Evolutionary conservation across 2,113 vertebrate species (phyloP), one percentile per base, ranked within the genome.

Genomic region (Epinephelus cyanopodus): DNA sequence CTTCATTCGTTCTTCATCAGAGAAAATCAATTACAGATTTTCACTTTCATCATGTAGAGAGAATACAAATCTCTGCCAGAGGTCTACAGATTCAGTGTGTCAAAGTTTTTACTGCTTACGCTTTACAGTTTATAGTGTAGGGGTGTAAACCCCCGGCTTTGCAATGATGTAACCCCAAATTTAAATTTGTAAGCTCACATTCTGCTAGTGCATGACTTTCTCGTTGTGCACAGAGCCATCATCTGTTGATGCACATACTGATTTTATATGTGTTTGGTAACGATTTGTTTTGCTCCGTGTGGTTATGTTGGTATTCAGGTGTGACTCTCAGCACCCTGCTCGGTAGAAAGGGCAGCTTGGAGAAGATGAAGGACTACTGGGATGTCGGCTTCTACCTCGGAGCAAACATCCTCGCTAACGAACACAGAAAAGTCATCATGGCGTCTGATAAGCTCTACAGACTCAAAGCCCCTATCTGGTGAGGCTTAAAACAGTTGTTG

Each of bases 361-460:
- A 96, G 94, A 97, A 97, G 93, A 97, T 98, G 96, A 93, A 93
- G 57, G 95, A 96, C 77, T 99, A 99, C 92, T 98, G 97, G 97
- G 97, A 99, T 7, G 97, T 97, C 1, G 97, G 97, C 9, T 98
- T 98, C 87, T 98, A 96, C 87, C 93, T 99, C 2, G 97, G 97
- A 4, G 95, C 96, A 0, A 96, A 97, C 74, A 97, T 99, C 83
- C 92, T 99, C 1, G 93, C 94, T 37, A 96, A 95, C 1, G 96
- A 97, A 67, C 91, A 95, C 21, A 90, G 70, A 80, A 97, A 97
- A 92, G 97, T 98, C 87, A 96, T 95, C 2, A 95, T 96, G 83
- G 96, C 97, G 3, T 96, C 97, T 0, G 97, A 98, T 74, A 97
- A 97, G 85, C 96, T 99, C 25, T 99, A 98, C 92, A 95, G 93